Percentiles rank a stretch among this genome's conserved stretches.
phyloP scores from a whole-genome alignment of 2,113 vertebrate genomes.

The Cyanoliseus patagonus region DNA sequence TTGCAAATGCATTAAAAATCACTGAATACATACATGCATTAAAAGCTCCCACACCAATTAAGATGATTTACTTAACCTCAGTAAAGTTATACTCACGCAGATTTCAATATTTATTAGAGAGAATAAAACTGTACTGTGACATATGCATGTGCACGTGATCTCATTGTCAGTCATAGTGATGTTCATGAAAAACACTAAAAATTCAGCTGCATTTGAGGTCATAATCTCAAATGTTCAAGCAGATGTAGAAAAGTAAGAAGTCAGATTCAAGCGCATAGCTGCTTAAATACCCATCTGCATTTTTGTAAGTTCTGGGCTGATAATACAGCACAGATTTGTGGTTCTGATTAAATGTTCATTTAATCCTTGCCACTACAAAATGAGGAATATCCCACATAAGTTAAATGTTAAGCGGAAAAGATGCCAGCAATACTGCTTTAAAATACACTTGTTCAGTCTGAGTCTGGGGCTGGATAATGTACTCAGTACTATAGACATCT shows the following conservation, averaged over 20 bases:
- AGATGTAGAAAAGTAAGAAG: constrained; percentile 20
- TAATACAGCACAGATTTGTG: not conserved
- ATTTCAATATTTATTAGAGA: constrained; percentile 9
- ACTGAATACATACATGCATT: not conserved
- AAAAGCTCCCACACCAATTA: not conserved
- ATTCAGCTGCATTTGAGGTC: constrained; percentile 1
- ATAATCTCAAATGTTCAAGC: constrained; percentile 22
- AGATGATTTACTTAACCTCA: not conserved
- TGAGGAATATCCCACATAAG: not conserved
- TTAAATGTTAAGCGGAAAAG: not conserved
- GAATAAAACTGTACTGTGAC: not conserved
- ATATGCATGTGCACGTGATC: not conserved
- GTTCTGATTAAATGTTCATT: not conserved
- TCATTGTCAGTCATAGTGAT: constrained; percentile 16
- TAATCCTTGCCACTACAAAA: not conserved
- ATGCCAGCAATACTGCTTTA: not conserved
- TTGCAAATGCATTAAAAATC: constrained; percentile 48
- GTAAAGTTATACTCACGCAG: not conserved
- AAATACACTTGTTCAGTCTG: not conserved
- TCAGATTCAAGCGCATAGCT: not conserved
- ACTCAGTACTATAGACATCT: not conserved
- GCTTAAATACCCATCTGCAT: not conserved
- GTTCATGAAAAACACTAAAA: constrained; percentile 11
- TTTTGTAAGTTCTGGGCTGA: not conserved
- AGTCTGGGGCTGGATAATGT: not conserved